A percentile compares a stretch with the other conserved stretches of the same genome.
phyloP scores from a whole-genome alignment of 92 coral and sea anemone genomes.

The Siderastrea siderea region DNA sequence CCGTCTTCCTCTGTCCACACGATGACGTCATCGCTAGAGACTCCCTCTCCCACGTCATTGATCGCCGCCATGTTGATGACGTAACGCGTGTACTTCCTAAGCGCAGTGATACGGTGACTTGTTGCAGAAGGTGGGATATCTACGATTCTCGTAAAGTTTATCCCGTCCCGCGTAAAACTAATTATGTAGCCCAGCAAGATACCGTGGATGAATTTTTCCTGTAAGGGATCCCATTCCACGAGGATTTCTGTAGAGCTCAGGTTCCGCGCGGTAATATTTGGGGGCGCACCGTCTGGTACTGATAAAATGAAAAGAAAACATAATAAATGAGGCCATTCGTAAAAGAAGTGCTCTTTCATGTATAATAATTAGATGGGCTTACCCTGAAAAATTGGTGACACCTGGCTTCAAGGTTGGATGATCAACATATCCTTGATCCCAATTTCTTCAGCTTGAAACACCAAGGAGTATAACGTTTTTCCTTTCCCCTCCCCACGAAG shows the following conservation, averaged over 20 bases:
- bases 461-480: too few species aligned
- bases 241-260: constrained; percentile 88
- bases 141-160: constrained; percentile 44
- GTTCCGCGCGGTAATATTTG: constrained; percentile 71
- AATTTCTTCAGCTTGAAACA: too few species aligned
- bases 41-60: constrained; percentile 91
- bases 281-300: constrained; percentile 91
- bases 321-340: background rate
- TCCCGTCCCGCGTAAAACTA: constrained; percentile 28
- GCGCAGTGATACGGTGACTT: constrained; percentile 56
- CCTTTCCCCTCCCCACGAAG: too few species aligned
- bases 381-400: too few species aligned
- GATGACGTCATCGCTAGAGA: constrained; percentile 56
- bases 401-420: too few species aligned
- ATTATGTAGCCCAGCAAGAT: constrained; percentile 62
- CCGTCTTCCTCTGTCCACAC: constrained; percentile 89
- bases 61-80: constrained; percentile 81
- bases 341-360: too few species aligned
- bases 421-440: too few species aligned
- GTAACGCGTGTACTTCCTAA: constrained; percentile 82
- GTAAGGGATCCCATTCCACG: constrained; percentile 80
- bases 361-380: too few species aligned
- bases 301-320: background rate
- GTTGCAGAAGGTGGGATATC: constrained; percentile 46
- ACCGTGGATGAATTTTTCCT: constrained; percentile 69